A percentile compares a stretch with the other conserved stretches of the same genome.
Conservation (phyloP, 2,888 invertebrate species). For the Pollenia angustigena region DNA sequence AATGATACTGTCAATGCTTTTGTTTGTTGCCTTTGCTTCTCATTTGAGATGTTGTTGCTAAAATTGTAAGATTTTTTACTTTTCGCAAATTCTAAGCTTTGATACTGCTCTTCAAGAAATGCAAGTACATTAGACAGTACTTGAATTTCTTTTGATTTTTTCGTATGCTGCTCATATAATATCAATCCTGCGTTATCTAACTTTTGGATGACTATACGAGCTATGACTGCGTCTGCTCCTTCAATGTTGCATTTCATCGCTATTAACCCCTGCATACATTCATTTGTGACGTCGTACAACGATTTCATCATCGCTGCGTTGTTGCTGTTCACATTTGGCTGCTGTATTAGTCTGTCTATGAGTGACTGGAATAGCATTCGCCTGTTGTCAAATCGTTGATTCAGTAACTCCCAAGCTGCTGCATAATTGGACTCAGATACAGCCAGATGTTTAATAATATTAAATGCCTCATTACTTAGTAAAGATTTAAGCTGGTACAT, state of each 20-base stretch:
- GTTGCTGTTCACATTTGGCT: not conserved
- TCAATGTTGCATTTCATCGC: not conserved
- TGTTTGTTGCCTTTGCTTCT: too few species aligned
- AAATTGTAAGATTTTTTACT: too few species aligned
- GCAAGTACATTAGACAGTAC: too few species aligned
- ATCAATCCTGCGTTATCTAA: too few species aligned
- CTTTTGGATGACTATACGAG: not conserved
- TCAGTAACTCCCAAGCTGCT: not conserved
- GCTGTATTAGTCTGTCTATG: not conserved
- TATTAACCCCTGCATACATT: constrained; percentile 3
- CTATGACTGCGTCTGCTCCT: not conserved
- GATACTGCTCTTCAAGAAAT: too few species aligned
- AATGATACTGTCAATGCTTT: too few species aligned
- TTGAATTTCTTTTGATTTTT: too few species aligned
- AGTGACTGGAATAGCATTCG: not conserved
- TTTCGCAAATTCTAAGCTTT: too few species aligned
- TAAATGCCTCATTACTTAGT: not conserved
- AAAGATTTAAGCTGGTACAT: constrained; percentile 4
- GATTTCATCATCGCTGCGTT: constrained; percentile 13
- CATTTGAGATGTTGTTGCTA: too few species aligned
- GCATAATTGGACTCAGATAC: not conserved
- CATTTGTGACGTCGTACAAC: not conserved
- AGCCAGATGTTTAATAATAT: not conserved
- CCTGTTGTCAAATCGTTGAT: not conserved
- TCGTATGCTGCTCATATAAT: too few species aligned